Conservation (phyloP, 2,113 vertebrate genomes). For the Aegotheles bennettii region DNA sequence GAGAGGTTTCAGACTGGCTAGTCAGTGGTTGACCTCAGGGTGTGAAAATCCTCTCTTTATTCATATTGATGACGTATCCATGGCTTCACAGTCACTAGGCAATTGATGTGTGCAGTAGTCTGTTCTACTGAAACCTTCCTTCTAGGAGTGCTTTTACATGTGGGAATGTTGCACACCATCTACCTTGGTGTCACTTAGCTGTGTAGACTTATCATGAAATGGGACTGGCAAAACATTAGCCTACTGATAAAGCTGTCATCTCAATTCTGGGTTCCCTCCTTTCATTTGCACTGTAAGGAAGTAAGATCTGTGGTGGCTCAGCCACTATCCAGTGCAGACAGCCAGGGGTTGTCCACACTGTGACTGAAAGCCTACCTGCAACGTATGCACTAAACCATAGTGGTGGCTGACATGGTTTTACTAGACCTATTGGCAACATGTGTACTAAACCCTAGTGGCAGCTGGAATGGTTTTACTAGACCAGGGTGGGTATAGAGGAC, state of each 20-base stretch:
- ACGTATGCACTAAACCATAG: not conserved
- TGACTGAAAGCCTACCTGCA: not conserved
- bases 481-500: not conserved
- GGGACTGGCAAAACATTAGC: not conserved
- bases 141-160: not conserved
- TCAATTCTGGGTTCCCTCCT: not conserved
- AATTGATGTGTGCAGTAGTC: not conserved
- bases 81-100: not conserved
- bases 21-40: not conserved
- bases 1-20: not conserved
- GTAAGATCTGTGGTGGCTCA: not conserved
- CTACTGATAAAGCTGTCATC: not conserved
- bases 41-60: not conserved
- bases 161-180: not conserved
- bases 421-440: not conserved
- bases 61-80: not conserved
- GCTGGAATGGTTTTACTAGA: not conserved
- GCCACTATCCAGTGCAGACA: not conserved
- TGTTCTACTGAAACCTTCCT: not conserved
- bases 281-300: not conserved
- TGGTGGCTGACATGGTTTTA: not conserved
- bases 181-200: not conserved
- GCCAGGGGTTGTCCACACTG: not conserved
- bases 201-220: not conserved
- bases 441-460: accelerated